A percentile compares a stretch with the other conserved stretches of the same genome.
phyloP scores from a whole-genome alignment of 2,113 vertebrate genomes.

The Pleuronectes platessa region DNA sequence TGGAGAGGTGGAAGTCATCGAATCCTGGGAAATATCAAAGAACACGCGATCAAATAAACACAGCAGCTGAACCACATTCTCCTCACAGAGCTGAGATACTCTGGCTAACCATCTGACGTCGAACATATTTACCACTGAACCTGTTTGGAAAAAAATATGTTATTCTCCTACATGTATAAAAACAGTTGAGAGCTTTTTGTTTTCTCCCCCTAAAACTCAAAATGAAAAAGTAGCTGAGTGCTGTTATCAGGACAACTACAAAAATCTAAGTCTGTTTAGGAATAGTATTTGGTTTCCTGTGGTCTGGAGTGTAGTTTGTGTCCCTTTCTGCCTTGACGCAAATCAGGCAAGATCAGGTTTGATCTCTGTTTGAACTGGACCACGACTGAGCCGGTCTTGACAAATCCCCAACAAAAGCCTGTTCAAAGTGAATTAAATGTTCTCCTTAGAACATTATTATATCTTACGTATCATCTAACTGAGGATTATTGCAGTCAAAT shows the following conservation, averaged over 20 bases:
- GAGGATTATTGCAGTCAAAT: constrained; percentile 12
- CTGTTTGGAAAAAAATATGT: not conserved
- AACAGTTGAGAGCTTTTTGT: not conserved
- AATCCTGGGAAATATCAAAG: constrained; percentile 84
- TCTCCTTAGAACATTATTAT: not conserved
- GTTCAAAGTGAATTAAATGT: constrained; percentile 16
- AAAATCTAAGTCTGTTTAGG: constrained; percentile 33
- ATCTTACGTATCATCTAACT: not conserved
- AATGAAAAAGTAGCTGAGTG: constrained; percentile 2
- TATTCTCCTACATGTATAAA: not conserved
- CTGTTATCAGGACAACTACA: constrained; percentile 6
- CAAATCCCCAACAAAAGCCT: constrained; percentile 7
- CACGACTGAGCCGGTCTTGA: constrained; percentile 15
- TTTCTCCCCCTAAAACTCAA: not conserved
- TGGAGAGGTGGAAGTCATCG: constrained; percentile 98
- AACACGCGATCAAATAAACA: not conserved
- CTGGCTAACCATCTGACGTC: not conserved
- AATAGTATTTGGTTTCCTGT: constrained; percentile 58
- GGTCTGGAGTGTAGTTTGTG: constrained; percentile 35
- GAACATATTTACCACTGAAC: not conserved
- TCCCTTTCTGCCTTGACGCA: constrained; percentile 2
- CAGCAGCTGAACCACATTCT: not conserved
- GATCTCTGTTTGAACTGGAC: constrained; percentile 28
- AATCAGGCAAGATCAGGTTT: constrained; percentile 14
- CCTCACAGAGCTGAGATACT: not conserved